phyloP scores from a whole-genome alignment of 1,140 invertebrate genomes.

The Drosophila funebris region DNA sequence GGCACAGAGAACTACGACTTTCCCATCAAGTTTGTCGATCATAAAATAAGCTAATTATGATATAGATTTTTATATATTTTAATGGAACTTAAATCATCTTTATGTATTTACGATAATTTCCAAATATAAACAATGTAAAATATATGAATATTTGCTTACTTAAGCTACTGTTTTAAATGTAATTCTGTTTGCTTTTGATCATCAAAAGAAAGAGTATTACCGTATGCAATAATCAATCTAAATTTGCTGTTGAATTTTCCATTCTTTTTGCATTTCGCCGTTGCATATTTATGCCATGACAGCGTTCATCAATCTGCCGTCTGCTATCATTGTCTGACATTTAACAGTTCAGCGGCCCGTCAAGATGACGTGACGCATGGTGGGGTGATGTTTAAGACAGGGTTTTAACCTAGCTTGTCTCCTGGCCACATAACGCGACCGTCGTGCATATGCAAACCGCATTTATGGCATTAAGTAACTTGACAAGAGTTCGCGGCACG shows the following conservation, averaged over 20 bases:
- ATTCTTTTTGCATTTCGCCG: constrained; percentile 49
- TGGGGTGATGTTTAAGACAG: not conserved
- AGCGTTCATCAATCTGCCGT: constrained; percentile 50
- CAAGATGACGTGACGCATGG: constrained; percentile 27
- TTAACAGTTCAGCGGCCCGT: constrained; percentile 58
- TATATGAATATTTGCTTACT: no score
- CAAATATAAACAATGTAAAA: no score
- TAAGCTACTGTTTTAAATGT: no score
- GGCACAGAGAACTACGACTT: constrained; percentile 10
- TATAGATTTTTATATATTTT: no score
- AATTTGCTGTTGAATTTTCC: not conserved
- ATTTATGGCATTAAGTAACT: constrained; percentile 60
- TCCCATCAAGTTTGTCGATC: constrained; percentile 1
- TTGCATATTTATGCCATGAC: constrained; percentile 46
- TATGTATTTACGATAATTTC: no score
- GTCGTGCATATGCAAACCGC: constrained; percentile 42
- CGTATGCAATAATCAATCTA: not conserved
- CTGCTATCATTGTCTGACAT: constrained; percentile 49
- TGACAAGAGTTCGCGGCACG: constrained; percentile 56
- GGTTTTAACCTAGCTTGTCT: constrained; percentile 44
- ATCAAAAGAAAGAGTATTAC: constrained; percentile 15
- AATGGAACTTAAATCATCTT: no score
- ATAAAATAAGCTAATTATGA: no score
- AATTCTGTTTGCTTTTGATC: not conserved
- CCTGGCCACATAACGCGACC: constrained; percentile 34